A percentile compares a stretch with the other conserved stretches of the same genome.
These are phyloP conservation scores for Irena cyanogastra DNA, from an alignment of 2,113 vertebrate species.

Conservation along the genomic window DNA sequence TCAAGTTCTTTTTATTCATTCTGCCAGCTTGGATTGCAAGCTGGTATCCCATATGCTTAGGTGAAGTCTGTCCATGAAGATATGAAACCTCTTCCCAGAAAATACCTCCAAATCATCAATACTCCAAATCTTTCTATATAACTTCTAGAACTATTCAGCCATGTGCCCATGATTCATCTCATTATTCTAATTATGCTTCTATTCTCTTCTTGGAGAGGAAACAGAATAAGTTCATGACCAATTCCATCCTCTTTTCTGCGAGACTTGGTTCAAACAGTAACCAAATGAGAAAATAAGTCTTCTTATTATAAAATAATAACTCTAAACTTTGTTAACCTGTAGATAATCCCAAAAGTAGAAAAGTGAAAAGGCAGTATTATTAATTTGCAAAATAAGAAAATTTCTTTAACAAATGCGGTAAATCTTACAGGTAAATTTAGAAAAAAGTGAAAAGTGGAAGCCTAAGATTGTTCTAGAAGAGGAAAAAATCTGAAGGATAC, in stretches of 20 bases:
- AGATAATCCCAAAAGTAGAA: background rate
- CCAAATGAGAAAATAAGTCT: background rate
- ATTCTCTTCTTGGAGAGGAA: background rate
- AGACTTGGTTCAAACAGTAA: background rate
- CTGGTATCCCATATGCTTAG: slow-evolving; percentile 45
- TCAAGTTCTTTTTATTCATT: slow-evolving; percentile 4
- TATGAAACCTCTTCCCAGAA: background rate
- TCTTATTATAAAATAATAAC: background rate
- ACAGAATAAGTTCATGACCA: background rate
- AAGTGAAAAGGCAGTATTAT: background rate
- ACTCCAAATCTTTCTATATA: background rate
- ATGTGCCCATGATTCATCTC: background rate
- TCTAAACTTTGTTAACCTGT: background rate
- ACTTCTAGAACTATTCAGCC: background rate
- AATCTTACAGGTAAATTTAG: background rate
- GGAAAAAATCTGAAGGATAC: background rate
- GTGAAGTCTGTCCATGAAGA: background rate
- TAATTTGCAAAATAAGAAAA: background rate
- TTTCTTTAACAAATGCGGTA: background rate
- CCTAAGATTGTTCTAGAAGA: background rate
- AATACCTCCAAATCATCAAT: background rate
- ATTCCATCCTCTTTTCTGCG: background rate
- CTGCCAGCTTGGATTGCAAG: slow-evolving; percentile 15
- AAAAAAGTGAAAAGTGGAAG: background rate
- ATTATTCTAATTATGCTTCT: background rate